A percentile compares a stretch with the other conserved stretches of the same genome.
These are phyloP conservation scores for Rallus limicola DNA, from an alignment of 2,113 vertebrate species.

Conservation along the genomic window DNA sequence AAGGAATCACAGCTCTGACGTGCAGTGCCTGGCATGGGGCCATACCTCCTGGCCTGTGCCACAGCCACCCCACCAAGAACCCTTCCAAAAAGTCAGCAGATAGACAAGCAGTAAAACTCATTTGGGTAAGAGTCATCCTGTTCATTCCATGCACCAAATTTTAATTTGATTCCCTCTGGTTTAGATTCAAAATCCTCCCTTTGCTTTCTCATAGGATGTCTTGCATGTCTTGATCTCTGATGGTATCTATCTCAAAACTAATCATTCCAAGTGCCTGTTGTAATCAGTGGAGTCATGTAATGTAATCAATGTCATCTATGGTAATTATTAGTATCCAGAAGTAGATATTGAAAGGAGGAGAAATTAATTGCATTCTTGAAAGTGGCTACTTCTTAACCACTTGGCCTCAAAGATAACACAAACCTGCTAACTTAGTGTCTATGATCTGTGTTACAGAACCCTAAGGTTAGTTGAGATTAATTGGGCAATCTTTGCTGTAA, in stretches of 20 bases:
- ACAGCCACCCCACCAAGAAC: background rate
- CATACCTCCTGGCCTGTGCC: rapidly evolving
- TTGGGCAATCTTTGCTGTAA: background rate
- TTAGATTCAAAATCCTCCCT: background rate
- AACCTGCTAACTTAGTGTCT: background rate
- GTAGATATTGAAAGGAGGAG: background rate
- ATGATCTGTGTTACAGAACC: background rate
- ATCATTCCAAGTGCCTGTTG: conserved; percentile 36
- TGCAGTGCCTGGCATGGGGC: rapidly evolving
- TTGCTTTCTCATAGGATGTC: background rate
- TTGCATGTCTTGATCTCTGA: background rate
- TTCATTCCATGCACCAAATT: background rate
- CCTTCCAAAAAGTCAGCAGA: background rate
- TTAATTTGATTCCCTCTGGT: background rate
- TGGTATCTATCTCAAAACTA: background rate
- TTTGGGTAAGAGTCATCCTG: rapidly evolving
- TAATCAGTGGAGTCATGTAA: conserved; percentile 46
- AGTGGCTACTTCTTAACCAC: background rate
- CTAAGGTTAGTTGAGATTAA: background rate
- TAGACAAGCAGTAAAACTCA: rapidly evolving
- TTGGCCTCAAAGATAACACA: background rate
- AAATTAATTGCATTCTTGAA: conserved; percentile 15
- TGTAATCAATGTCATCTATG: conserved; percentile 22
- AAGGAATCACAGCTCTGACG: rapidly evolving
- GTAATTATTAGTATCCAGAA: conserved; percentile 42